phyloP scores from a whole-genome alignment of 2,113 vertebrate species.

The Mormyrus lacerda region DNA sequence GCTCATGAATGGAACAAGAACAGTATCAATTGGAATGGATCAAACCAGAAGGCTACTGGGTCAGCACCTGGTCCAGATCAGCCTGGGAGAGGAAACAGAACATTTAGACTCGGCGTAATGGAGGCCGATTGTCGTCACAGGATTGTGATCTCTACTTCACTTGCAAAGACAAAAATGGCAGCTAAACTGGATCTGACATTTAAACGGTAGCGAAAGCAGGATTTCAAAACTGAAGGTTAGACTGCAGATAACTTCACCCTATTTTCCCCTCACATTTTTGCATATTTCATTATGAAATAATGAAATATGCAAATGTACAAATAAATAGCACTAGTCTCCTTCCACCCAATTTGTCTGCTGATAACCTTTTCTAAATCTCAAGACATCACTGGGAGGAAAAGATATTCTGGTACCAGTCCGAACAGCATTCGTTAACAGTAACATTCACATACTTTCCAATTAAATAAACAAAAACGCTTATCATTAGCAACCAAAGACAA shows the following conservation, averaged over 20 bases:
- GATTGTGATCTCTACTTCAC: not conserved
- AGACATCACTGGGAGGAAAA: not conserved
- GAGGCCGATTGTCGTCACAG: not conserved
- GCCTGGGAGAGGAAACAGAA: not conserved
- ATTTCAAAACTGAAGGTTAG: not conserved
- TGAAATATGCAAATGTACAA: not conserved
- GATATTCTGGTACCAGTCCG: not conserved
- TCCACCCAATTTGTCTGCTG: not conserved
- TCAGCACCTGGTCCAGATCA: not conserved
- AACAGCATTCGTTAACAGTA: not conserved
- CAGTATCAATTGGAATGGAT: not conserved
- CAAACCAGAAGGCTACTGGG: not conserved
- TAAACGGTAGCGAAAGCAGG: not conserved
- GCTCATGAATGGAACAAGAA: not conserved
- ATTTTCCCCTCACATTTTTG: not conserved
- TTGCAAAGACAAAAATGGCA: not conserved
- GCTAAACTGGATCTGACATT: not conserved
- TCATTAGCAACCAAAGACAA: not conserved
- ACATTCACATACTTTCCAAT: not conserved
- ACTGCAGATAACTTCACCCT: not conserved
- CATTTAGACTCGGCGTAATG: not conserved
- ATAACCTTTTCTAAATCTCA: not conserved
- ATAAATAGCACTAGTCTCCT: not conserved
- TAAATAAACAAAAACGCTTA: not conserved
- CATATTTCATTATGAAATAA: conserved; percentile 5